phyloP scores from a whole-genome alignment of 2,888 invertebrate genomes.

The Lobophora halterata region DNA sequence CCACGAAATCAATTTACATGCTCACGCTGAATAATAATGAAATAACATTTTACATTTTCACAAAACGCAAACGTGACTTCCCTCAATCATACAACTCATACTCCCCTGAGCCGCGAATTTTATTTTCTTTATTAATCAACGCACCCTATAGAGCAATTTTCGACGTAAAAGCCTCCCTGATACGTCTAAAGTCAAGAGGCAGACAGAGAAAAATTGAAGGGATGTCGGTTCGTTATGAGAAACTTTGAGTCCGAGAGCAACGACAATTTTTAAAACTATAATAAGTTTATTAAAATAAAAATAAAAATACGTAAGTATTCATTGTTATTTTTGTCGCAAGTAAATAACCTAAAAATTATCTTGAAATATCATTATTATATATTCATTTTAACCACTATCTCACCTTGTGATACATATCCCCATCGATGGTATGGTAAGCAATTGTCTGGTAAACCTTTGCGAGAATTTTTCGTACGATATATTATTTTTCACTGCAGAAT shows the following conservation, averaged over 20 bases:
- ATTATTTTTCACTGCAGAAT: too few relatives aligned
- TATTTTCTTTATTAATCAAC: constrained; percentile 73
- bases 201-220: constrained; percentile 64
- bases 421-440: too few relatives aligned
- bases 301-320: too few relatives aligned
- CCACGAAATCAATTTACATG: constrained; percentile 37
- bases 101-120: constrained; percentile 44
- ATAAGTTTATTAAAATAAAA: too few relatives aligned
- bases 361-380: too few relatives aligned
- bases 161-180: constrained; percentile 58
- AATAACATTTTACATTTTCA: constrained; percentile 37
- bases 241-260: constrained; percentile 11
- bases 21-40: constrained; percentile 38
- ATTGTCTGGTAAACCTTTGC: too few relatives aligned
- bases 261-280: too few relatives aligned
- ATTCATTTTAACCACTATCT: too few relatives aligned
- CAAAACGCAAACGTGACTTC: constrained; percentile 49
- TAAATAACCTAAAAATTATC: too few relatives aligned
- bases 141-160: constrained; percentile 60
- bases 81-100: constrained; percentile 57
- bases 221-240: constrained; percentile 36
- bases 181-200: constrained; percentile 58
- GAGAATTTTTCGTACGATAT: too few relatives aligned
- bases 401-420: too few relatives aligned
- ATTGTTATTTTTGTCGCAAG: too few relatives aligned